Conservation (phyloP, 1,140 invertebrate genomes). For the Galendromus occidentalis region DNA sequence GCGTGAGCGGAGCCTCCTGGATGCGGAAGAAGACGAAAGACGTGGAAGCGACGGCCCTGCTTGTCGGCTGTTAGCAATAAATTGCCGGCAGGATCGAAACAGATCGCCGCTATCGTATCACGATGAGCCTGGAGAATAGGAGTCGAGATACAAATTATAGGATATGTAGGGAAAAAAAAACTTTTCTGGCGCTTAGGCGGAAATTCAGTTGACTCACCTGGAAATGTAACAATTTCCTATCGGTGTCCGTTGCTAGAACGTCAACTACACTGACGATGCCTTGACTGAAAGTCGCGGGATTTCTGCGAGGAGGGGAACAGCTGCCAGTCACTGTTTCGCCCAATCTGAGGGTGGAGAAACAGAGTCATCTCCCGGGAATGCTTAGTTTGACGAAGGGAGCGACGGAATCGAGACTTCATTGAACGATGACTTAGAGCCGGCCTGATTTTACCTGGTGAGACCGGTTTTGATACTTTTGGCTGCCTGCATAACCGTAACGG, state of each 20-base stretch:
- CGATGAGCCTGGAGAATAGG: slow-evolving; percentile 41
- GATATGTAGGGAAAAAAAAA: slow-evolving; percentile 11
- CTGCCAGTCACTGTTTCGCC: slow-evolving; percentile 83
- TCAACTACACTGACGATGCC: slow-evolving; percentile 20
- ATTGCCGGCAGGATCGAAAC: slow-evolving; percentile 77
- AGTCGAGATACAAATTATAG: slow-evolving; percentile 69
- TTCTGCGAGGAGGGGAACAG: slow-evolving; percentile 17
- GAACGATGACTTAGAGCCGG: slow-evolving; percentile 3
- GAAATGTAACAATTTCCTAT: slow-evolving; percentile 30
- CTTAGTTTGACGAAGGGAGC: not conserved
- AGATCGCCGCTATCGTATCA: slow-evolving; percentile 67
- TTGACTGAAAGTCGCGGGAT: slow-evolving; percentile 42
- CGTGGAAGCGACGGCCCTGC: slow-evolving; percentile 83
- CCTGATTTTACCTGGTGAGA: not conserved
- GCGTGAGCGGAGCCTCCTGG: slow-evolving; percentile 63
- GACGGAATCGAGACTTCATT: not conserved
- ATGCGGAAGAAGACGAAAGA: slow-evolving; percentile 84
- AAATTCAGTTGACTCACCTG: slow-evolving; percentile 42
- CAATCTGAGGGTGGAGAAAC: slow-evolving; percentile 40
- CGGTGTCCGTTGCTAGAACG: slow-evolving; percentile 22
- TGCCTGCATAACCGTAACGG: not conserved
- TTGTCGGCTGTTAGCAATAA: slow-evolving; percentile 76
- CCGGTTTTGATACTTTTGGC: slow-evolving; percentile 4
- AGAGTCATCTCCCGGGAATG: slow-evolving; percentile 30
- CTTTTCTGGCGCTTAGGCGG: no score